Conservation (phyloP, 2,113 vertebrate genomes). For the Monarcha castaneiventris region DNA sequence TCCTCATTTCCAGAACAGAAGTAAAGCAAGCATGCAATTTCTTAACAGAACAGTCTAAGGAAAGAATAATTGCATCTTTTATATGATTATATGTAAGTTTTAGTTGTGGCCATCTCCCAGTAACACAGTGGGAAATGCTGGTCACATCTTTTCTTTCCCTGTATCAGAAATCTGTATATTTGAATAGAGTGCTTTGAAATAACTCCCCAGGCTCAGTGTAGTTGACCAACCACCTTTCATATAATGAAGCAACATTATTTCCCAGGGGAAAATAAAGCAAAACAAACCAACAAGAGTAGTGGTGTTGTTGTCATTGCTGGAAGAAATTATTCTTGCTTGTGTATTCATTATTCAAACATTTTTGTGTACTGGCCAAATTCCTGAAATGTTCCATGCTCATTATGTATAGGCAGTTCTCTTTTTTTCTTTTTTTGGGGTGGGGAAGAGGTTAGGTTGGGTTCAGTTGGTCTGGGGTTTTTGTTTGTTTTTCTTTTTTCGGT, state of each 20-base stretch:
- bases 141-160: neutral
- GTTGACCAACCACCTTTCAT: neutral
- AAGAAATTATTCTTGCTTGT: neutral
- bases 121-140: neutral
- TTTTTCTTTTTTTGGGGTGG: fast-evolving
- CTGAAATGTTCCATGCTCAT: neutral
- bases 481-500: neutral
- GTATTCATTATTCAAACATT: neutral
- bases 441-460: neutral
- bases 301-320: neutral
- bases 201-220: neutral
- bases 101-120: neutral
- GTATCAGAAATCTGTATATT: neutral
- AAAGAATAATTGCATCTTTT: neutral
- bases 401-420: fast-evolving
- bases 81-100: neutral
- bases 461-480: neutral
- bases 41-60: neutral
- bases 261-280: neutral
- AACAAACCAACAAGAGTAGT: neutral
- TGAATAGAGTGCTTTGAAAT: neutral
- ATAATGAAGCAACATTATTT: neutral
- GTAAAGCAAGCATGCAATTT: neutral
- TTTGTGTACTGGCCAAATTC: neutral
- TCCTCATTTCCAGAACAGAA: neutral